Percentiles rank a stretch among this genome's conserved stretches.
Conservation (phyloP, 64 coral and sea anemone genomes). For the Catalaphyllia jardinei region DNA sequence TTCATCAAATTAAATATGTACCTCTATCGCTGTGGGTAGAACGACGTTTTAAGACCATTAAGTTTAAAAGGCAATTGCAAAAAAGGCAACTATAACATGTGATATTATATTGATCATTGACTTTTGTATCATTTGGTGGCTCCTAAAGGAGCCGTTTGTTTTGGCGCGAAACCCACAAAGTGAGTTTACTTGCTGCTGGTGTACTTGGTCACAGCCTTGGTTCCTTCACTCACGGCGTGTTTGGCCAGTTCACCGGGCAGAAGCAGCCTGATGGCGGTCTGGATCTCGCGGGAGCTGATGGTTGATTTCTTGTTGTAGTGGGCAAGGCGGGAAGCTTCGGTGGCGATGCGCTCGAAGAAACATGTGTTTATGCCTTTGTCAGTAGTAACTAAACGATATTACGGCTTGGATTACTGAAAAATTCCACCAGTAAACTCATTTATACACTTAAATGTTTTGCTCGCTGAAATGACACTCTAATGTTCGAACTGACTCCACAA, state of each 20-base stretch:
- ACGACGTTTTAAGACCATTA: too few species aligned
- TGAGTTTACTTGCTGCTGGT: slow-evolving; percentile 57
- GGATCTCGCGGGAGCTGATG: slow-evolving; percentile 52
- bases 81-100: too few species aligned
- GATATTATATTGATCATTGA: background rate
- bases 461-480: too few species aligned
- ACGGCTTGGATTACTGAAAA: too few species aligned
- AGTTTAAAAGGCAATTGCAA: too few species aligned
- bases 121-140: slow-evolving; percentile 21
- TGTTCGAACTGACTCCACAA: too few species aligned
- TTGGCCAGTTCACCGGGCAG: slow-evolving; percentile 41
- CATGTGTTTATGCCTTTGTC: too few species aligned
- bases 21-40: too few species aligned
- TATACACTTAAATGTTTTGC: too few species aligned
- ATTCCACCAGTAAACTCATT: too few species aligned
- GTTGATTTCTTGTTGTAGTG: slow-evolving; percentile 72
- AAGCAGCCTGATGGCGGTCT: slow-evolving; percentile 55
- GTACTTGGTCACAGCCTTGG: slow-evolving; percentile 50
- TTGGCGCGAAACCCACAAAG: slow-evolving; percentile 31
- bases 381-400: too few species aligned
- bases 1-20: too few species aligned
- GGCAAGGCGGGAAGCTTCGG: slow-evolving; percentile 48
- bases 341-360: slow-evolving; percentile 73
- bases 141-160: slow-evolving; percentile 34
- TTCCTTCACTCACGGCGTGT: slow-evolving; percentile 50